Conservation (phyloP, 2,888 invertebrate genomes). For the Tanypteryx hageni region DNA sequence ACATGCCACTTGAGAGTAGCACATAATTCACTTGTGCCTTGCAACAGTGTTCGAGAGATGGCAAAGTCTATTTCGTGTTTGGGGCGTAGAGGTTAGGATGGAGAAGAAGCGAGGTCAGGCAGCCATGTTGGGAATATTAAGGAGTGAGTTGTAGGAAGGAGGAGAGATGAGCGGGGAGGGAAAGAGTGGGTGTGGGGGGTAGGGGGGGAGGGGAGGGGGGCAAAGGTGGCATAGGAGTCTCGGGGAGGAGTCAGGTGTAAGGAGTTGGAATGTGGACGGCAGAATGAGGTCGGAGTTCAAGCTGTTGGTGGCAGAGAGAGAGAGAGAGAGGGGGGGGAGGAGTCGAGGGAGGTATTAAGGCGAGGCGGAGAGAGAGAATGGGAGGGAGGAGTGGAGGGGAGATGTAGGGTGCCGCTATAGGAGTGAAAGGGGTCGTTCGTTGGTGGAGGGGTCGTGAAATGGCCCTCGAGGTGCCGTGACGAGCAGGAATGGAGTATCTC, state of each 20-base stretch:
- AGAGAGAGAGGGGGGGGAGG: background rate
- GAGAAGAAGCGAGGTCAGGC: background rate
- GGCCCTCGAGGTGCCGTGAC: constrained; percentile 40
- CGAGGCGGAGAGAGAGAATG: background rate
- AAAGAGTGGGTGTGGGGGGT: background rate
- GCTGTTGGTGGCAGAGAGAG: constrained; percentile 28
- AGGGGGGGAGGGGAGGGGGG: background rate
- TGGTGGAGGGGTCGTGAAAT: background rate
- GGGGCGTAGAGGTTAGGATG: constrained; percentile 38
- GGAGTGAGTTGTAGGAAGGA: constrained; percentile 24
- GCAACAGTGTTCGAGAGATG: constrained; percentile 47
- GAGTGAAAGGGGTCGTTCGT: constrained; percentile 23
- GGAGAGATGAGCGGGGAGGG: background rate
- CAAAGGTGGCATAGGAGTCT: constrained; percentile 38
- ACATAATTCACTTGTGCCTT: constrained; percentile 56
- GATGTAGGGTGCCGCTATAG: background rate
- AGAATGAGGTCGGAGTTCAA: constrained; percentile 63
- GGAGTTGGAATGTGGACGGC: constrained; percentile 64
- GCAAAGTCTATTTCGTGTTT: constrained; percentile 61
- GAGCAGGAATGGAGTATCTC: constrained; percentile 61
- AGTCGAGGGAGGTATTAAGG: background rate
- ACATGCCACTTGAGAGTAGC: background rate
- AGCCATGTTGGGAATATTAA: constrained; percentile 47
- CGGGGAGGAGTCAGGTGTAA: constrained; percentile 47
- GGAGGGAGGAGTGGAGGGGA: background rate